phyloP scores from a whole-genome alignment of 2,113 vertebrate genomes.

The Phylloscopus trochilus region DNA sequence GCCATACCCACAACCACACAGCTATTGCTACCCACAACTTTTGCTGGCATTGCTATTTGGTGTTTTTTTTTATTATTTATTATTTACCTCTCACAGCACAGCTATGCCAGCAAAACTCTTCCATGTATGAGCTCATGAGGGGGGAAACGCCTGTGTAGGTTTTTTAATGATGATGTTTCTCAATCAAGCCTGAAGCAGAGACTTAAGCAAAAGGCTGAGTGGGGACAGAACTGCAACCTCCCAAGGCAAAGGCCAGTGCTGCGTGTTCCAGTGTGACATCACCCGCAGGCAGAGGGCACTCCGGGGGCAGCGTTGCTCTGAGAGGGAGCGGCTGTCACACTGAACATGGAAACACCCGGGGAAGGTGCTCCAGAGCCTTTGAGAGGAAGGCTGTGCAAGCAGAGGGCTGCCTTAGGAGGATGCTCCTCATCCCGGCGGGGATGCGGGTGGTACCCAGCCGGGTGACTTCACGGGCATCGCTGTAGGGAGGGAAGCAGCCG shows the following conservation, averaged over 20 bases:
- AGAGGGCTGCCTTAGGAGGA: not conserved
- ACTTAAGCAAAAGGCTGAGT: not conserved
- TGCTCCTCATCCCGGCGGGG: not conserved
- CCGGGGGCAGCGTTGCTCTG: not conserved
- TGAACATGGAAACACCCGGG: not conserved
- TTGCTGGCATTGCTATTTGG: not conserved
- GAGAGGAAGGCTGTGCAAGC: not conserved
- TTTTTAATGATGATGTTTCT: not conserved
- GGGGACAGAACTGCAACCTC: not conserved
- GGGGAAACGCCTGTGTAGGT: not conserved
- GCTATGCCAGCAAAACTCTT: not conserved
- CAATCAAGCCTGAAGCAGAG: not conserved
- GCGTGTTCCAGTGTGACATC: not conserved
- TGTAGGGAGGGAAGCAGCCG: not conserved
- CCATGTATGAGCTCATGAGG: not conserved
- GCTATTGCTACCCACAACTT: not conserved
- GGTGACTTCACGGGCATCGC: not conserved
- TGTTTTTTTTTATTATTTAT: not conserved
- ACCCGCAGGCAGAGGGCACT: not conserved
- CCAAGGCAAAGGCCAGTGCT: fast-evolving
- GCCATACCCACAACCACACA: not conserved
- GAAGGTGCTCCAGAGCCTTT: not conserved
- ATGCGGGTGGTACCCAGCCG: not conserved
- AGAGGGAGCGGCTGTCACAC: not conserved
- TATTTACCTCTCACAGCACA: not conserved